A percentile compares a stretch with the other conserved stretches of the same genome.
Conservation (phyloP, 2,888 invertebrate species). For the Balanococcus diminutus region DNA sequence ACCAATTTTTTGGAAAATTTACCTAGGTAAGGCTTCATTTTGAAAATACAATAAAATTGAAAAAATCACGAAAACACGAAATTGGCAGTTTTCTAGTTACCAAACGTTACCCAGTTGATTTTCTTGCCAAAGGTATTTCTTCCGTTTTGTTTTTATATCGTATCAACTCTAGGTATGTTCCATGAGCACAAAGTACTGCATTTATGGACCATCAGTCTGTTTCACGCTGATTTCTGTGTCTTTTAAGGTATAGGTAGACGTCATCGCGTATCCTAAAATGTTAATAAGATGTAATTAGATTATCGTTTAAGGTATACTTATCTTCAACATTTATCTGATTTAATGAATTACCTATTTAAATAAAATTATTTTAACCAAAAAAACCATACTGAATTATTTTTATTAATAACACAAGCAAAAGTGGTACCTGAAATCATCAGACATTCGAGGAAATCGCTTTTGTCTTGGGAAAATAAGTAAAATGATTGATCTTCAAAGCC, state of each 20-base stretch:
- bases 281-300: neutral
- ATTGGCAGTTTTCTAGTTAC: conserved; percentile 22
- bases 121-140: neutral
- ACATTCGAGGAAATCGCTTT: too few relatives aligned
- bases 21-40: neutral
- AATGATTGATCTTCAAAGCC: neutral
- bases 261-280: neutral
- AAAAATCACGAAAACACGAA: neutral
- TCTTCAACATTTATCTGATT: neutral
- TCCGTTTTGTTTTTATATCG: neutral
- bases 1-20: neutral
- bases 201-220: neutral
- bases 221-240: neutral
- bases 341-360: neutral
- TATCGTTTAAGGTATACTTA: conserved; percentile 13
- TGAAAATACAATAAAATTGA: neutral
- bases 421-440: too few relatives aligned
- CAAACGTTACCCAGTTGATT: conserved; percentile 12
- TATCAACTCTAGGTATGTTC: too few relatives aligned
- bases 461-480: too few relatives aligned
- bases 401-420: too few relatives aligned
- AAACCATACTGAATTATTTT: too few relatives aligned
- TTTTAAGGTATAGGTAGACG: neutral
- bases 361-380: neutral
- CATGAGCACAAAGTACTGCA: neutral